These are phyloP conservation scores for Pollimyrus isidori DNA, from an alignment of 2,113 vertebrate genomes.

Conservation along the genomic window DNA sequence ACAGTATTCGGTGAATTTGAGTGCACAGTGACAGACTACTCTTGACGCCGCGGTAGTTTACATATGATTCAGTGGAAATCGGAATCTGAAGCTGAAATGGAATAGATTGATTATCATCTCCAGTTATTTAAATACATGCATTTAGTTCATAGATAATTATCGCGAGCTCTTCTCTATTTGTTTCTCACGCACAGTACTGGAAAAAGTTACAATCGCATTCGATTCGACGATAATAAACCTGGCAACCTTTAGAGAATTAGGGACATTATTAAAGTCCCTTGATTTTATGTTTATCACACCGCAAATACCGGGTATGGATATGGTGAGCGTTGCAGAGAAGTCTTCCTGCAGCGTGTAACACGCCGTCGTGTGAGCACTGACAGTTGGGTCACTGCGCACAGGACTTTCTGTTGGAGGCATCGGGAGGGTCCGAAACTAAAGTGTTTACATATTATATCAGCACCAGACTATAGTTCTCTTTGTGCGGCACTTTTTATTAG, in stretches of 20 bases:
- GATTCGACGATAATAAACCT: background rate
- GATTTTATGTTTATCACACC: background rate
- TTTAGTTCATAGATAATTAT: background rate
- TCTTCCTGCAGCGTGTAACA: background rate
- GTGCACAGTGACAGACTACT: background rate
- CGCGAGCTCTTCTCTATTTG: background rate
- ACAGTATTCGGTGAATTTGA: background rate
- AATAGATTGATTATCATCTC: background rate
- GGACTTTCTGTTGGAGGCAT: background rate
- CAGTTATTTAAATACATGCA: background rate
- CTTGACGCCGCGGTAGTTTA: background rate
- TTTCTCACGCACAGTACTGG: background rate
- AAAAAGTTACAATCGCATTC: background rate
- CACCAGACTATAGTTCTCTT: background rate
- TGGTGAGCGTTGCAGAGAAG: background rate
- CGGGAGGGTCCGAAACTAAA: background rate
- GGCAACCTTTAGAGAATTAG: background rate
- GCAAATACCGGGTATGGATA: too few relatives aligned
- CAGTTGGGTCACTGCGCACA: background rate
- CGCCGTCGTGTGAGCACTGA: background rate
- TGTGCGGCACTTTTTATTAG: background rate
- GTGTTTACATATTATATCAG: background rate
- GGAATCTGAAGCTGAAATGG: background rate
- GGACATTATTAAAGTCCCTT: background rate
- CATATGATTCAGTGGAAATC: background rate